Conservation (phyloP, 2,113 vertebrate genomes). For the Mormoops blainvillei region DNA sequence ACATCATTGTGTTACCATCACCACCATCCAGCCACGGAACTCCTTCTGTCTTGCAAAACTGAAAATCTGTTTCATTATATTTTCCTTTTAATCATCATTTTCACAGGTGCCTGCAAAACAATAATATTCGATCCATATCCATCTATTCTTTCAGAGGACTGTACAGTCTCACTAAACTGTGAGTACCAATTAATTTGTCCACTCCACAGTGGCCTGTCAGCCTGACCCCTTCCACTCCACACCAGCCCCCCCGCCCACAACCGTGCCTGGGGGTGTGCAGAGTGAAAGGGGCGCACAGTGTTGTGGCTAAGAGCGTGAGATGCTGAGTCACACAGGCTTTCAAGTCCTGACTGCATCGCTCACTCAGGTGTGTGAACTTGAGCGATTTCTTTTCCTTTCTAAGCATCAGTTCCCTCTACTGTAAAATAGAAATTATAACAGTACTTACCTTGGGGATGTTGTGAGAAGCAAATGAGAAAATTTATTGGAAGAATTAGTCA, state of each 20-base stretch:
- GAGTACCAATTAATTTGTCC: slow-evolving; percentile 75
- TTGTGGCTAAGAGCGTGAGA: fast-evolving
- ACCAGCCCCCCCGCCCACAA: no score
- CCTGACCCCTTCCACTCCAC: not conserved
- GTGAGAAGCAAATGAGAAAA: not conserved
- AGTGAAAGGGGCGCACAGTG: no score
- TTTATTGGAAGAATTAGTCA: not conserved
- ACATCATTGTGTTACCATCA: fast-evolving
- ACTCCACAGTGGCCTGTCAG: not conserved
- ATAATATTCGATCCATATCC: slow-evolving; percentile 87
- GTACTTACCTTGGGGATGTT: not conserved
- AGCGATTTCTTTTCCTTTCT: not conserved
- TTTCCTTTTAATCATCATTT: not conserved
- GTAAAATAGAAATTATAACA: not conserved
- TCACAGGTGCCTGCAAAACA: slow-evolving; percentile 92
- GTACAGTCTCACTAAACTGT: slow-evolving; percentile 91
- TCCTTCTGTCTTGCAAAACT: not conserved
- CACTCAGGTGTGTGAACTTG: not conserved
- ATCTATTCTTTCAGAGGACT: slow-evolving; percentile 91
- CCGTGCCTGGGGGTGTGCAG: fast-evolving
- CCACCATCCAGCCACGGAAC: not conserved
- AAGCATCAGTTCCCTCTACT: not conserved
- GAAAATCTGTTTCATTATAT: not conserved
- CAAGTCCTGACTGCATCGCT: not conserved
- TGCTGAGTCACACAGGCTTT: no score